These are phyloP conservation scores for Ceriagrion tenellum DNA, from an alignment of 2,888 invertebrate genomes.

Conservation along the genomic window DNA sequence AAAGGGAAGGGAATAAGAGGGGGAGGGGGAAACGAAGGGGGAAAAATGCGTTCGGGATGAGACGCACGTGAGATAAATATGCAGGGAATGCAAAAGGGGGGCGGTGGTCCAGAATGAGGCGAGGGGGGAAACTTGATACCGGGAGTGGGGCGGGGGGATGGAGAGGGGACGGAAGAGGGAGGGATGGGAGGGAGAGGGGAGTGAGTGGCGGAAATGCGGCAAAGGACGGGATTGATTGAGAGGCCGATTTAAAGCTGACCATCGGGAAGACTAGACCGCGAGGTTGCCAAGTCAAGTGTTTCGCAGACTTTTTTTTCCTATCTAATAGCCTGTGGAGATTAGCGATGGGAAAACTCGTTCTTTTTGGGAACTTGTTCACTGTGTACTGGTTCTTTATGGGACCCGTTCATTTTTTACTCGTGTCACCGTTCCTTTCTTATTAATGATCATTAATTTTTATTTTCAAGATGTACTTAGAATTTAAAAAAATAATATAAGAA, in stretches of 20 bases:
- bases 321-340: too few relatives aligned
- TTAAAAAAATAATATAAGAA: too few relatives aligned
- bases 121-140: too few relatives aligned
- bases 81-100: constrained; percentile 53
- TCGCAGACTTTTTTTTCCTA: too few relatives aligned
- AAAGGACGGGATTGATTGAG: constrained; percentile 15
- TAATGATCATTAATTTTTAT: too few relatives aligned
- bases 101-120: neutral
- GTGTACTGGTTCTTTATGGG: too few relatives aligned
- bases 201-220: neutral
- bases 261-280: neutral
- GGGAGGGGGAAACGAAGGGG: neutral
- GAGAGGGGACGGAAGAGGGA: neutral
- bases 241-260: constrained; percentile 16
- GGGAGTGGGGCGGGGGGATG: too few relatives aligned
- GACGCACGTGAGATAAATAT: constrained; percentile 63
- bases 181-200: neutral
- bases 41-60: constrained; percentile 30
- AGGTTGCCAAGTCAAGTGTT: neutral
- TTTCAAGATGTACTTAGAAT: too few relatives aligned
- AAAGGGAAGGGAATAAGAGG: neutral
- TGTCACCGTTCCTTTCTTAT: too few relatives aligned
- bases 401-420: too few relatives aligned
- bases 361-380: too few relatives aligned
- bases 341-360: too few relatives aligned